Evolutionary conservation across 1,140 invertebrate genomes (phyloP).

Genomic region (Mizuhopecten yessoensis): DNA sequence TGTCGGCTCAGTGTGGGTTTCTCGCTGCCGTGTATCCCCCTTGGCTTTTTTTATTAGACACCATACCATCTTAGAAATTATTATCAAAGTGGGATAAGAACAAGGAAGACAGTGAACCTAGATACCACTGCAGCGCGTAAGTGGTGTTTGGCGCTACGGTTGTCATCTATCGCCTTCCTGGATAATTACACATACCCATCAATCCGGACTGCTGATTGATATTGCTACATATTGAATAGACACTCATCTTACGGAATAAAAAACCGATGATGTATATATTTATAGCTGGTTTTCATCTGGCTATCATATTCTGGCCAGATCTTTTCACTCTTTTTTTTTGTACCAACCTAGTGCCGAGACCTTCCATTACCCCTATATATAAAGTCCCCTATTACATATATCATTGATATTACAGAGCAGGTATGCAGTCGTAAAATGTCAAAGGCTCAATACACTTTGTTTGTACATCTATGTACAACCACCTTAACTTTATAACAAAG

Average conservation of each 20-base stretch:
- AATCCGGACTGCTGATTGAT: neutral
- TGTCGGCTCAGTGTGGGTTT: neutral
- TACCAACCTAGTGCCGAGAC: too few species aligned
- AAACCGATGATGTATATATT: neutral
- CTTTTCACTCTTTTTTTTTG: neutral
- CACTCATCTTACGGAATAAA: neutral
- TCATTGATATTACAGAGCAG: too few species aligned
- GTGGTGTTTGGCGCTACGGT: constrained; percentile 36
- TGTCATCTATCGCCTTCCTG: constrained; percentile 5
- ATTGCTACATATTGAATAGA: constrained; percentile 36
- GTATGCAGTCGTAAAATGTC: too few species aligned
- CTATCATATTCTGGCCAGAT: neutral
- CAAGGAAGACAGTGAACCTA: neutral
- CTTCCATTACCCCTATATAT: neutral
- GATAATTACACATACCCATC: neutral
- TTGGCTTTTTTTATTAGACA: constrained; percentile 4
- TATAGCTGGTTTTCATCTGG: neutral
- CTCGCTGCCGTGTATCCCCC: neutral
- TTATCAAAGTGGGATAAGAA: constrained; percentile 34
- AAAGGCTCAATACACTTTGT: too few species aligned
- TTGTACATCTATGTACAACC: too few species aligned
- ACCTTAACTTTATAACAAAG: too few species aligned
- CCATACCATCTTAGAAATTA: constrained; percentile 34
- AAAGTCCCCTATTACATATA: too few species aligned
- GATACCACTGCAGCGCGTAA: neutral